A percentile compares a stretch with the other conserved stretches of the same genome.
Evolutionary conservation across 2,888 invertebrate species (phyloP).

Genomic region (Dexiosoma caninum): DNA sequence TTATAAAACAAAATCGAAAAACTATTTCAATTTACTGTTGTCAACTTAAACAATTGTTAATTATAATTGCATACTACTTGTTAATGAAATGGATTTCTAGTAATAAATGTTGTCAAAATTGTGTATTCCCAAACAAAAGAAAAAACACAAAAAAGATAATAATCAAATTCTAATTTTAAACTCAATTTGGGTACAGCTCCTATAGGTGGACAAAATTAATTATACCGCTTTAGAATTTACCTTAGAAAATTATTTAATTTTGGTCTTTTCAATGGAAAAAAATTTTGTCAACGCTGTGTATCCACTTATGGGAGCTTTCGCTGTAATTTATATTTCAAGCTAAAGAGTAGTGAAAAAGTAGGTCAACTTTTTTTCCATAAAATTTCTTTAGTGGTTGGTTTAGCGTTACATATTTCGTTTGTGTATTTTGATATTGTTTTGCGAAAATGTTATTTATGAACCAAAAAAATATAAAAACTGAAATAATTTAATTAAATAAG

Average conservation of each 20-base stretch:
- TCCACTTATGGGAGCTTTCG: too few relatives aligned
- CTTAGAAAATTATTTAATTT: too few relatives aligned
- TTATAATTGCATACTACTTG: conserved; percentile 14
- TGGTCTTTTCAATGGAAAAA: too few relatives aligned
- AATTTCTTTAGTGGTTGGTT: conserved; percentile 18
- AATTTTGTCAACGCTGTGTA: too few relatives aligned
- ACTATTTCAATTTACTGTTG: neutral
- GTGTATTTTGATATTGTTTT: conserved; percentile 22
- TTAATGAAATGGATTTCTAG: neutral
- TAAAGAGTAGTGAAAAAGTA: neutral
- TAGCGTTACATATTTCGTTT: conserved; percentile 13
- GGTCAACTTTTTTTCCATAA: neutral
- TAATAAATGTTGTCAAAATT: conserved; percentile 50
- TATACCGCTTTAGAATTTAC: too few relatives aligned
- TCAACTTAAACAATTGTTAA: conserved; percentile 23
- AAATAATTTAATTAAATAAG: neutral
- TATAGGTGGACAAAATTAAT: too few relatives aligned
- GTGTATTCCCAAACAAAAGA: neutral
- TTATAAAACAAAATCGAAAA: neutral
- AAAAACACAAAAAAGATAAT: too few relatives aligned
- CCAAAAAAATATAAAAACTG: too few relatives aligned
- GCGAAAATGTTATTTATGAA: neutral
- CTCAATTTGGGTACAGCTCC: too few relatives aligned
- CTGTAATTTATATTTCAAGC: too few relatives aligned
- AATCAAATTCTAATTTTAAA: neutral